Conservation (phyloP, 2,113 vertebrate species). For the Otus sunia region DNA sequence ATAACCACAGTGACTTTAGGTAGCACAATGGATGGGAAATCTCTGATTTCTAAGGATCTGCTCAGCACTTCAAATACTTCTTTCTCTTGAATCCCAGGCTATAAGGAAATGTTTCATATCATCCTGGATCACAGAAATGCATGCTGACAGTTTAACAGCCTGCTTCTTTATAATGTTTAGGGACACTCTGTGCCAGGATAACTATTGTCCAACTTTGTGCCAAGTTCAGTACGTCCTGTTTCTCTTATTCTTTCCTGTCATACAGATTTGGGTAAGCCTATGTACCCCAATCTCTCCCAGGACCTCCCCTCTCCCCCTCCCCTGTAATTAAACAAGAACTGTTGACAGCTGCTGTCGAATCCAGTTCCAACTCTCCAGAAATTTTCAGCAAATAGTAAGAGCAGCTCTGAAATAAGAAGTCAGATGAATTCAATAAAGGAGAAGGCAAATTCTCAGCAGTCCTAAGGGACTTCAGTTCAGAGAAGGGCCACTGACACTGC, state of each 20-base stretch:
- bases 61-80: background rate
- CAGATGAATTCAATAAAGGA: background rate
- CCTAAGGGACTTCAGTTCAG: background rate
- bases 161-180: background rate
- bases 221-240: background rate
- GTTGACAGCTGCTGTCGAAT: constrained; percentile 28
- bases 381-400: background rate
- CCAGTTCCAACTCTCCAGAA: background rate
- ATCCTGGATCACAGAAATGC: background rate
- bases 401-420: background rate
- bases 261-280: background rate
- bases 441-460: background rate
- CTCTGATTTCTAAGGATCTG: background rate
- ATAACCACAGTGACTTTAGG: background rate
- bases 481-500: background rate
- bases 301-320: background rate
- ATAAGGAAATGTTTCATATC: background rate
- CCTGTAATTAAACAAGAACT: constrained; percentile 37
- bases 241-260: background rate
- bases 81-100: background rate
- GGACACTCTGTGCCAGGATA: background rate
- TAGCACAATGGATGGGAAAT: background rate
- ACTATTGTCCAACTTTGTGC: background rate
- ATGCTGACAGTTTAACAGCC: constrained; percentile 20
- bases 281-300: constrained; percentile 13